Evolutionary conservation across 2,888 invertebrate species (phyloP).

Genomic region (Exephanes ischioxanthus): DNA sequence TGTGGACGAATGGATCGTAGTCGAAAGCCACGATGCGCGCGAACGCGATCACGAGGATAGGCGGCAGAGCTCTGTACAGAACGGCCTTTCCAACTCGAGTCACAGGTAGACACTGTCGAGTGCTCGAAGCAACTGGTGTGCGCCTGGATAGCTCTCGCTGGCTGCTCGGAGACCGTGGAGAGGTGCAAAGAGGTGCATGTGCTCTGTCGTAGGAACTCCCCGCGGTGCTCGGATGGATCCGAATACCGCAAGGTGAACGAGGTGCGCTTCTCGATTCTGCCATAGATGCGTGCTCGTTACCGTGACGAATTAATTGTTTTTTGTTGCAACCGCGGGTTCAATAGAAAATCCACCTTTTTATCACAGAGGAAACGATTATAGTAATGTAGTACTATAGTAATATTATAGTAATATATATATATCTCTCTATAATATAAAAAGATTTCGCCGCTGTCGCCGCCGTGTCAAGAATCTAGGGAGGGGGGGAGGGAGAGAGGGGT

Average conservation of each 20-base stretch:
- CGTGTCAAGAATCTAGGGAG: too few species aligned
- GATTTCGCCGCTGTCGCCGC: too few species aligned
- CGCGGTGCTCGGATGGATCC: slow-evolving; percentile 71
- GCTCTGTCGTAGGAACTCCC: slow-evolving; percentile 65
- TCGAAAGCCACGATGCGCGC: neutral
- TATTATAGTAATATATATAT: too few species aligned
- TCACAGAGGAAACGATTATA: too few species aligned
- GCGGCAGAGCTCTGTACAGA: slow-evolving; percentile 6
- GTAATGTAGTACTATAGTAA: too few species aligned
- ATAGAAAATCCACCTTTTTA: neutral
- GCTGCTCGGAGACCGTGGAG: slow-evolving; percentile 39
- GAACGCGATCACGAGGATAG: slow-evolving; percentile 13
- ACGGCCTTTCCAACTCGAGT: slow-evolving; percentile 75
- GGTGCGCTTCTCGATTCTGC: neutral
- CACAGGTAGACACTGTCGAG: slow-evolving; percentile 80
- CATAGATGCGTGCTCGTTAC: neutral
- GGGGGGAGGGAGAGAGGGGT: too few species aligned
- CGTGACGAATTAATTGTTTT: neutral
- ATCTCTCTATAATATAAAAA: too few species aligned
- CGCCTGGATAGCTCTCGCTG: slow-evolving; percentile 23
- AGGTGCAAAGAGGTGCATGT: slow-evolving; percentile 69
- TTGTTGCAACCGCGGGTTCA: neutral
- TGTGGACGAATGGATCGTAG: neutral
- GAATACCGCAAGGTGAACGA: slow-evolving; percentile 68
- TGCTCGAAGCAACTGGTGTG: slow-evolving; percentile 49